Percentiles rank a stretch among this genome's conserved stretches.
phyloP scores from a whole-genome alignment of 2,113 vertebrate genomes.

The Toxostoma redivivum region DNA sequence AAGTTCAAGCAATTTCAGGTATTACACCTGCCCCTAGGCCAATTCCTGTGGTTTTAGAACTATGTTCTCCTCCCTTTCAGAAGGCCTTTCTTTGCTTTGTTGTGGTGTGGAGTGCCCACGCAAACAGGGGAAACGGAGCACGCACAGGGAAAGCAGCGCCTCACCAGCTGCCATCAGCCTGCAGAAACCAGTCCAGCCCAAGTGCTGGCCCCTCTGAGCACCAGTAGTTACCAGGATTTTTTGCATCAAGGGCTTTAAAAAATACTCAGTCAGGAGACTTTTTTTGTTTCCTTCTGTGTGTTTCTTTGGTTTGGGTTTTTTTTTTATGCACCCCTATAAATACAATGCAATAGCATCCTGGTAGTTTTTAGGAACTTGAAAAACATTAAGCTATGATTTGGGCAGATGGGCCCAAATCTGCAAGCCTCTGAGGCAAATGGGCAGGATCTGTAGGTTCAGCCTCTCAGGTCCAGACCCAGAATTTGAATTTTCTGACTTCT shows the following conservation, averaged over 20 bases:
- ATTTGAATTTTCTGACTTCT: not conserved
- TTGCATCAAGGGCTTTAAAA: not conserved
- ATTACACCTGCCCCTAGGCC: slow-evolving; percentile 8
- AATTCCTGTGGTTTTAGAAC: slow-evolving; percentile 37
- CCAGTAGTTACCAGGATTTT: not conserved
- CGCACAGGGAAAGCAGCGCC: not conserved
- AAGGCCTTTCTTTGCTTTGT: not conserved
- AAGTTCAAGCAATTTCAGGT: slow-evolving; percentile 20
- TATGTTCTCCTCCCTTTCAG: not conserved
- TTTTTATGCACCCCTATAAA: not conserved
- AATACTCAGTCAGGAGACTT: not conserved
- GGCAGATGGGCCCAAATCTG: not conserved
- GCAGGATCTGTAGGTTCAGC: not conserved
- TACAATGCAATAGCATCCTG: not conserved
- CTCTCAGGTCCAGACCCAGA: not conserved
- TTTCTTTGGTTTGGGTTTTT: not conserved
- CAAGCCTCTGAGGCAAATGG: not conserved
- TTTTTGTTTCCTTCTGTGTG: not conserved
- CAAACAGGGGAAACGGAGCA: not conserved
- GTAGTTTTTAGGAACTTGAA: not conserved
- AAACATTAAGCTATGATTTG: not conserved
- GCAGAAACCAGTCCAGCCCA: not conserved
- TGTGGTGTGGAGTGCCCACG: not conserved
- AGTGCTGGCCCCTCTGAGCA: not conserved
- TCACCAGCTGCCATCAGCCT: not conserved